Conservation (phyloP, 2,113 vertebrate genomes). For the Aegotheles bennettii region DNA sequence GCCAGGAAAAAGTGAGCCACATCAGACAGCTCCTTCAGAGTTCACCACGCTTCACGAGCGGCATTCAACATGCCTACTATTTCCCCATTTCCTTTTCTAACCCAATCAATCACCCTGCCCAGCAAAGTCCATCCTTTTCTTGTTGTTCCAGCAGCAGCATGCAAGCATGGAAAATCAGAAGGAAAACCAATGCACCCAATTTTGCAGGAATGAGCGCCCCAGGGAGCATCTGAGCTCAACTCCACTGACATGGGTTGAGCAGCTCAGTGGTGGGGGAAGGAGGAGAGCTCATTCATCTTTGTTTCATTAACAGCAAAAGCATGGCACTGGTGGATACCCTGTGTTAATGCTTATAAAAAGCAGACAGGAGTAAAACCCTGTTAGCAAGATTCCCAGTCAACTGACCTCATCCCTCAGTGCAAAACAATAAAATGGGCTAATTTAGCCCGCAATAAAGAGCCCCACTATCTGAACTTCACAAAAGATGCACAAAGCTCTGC, state of each 20-base stretch:
- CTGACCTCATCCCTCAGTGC: constrained; percentile 43
- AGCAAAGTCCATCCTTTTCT: background rate
- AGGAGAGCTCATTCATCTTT: constrained; percentile 15
- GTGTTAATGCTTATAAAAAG: background rate
- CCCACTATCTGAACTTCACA: constrained; percentile 17
- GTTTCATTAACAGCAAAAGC: background rate
- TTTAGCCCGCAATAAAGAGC: constrained; percentile 5
- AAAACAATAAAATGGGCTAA: constrained; percentile 46
- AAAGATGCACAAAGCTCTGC: constrained; percentile 51
- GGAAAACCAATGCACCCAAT: accelerated
- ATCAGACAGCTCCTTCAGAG: background rate
- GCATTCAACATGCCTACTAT: background rate
- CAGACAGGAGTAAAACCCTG: constrained; percentile 35
- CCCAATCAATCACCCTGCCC: background rate
- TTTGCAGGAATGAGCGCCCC: background rate
- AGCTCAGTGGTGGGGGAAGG: background rate
- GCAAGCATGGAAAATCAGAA: background rate
- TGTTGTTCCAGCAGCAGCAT: background rate
- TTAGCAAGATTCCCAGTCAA: constrained; percentile 43
- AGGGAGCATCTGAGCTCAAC: background rate
- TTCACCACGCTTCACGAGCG: background rate
- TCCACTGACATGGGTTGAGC: background rate
- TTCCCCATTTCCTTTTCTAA: background rate
- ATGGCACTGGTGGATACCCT: background rate
- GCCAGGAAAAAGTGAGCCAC: background rate